Evolutionary conservation across 2,113 vertebrate species (phyloP).

Genomic region (Symphodus melops): DNA sequence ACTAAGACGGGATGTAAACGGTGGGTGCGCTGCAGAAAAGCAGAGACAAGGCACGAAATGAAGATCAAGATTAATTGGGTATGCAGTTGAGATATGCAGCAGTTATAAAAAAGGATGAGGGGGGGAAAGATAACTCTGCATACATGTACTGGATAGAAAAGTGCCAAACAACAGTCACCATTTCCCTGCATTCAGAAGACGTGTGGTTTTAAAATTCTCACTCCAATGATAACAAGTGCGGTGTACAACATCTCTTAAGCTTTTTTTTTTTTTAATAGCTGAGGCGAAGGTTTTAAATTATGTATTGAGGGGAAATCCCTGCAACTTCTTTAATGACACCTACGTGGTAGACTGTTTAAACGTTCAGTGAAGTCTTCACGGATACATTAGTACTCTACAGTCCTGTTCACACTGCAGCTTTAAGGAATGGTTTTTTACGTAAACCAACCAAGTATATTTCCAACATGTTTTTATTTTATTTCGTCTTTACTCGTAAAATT

Average conservation of each 20-base stretch:
- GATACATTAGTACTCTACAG: too few relatives aligned
- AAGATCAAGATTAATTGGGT: not conserved
- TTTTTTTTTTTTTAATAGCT: not conserved
- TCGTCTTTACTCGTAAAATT: too few relatives aligned
- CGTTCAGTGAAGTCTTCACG: too few relatives aligned
- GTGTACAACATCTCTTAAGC: not conserved
- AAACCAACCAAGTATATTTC: too few relatives aligned
- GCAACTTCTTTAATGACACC: too few relatives aligned
- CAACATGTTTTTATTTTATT: too few relatives aligned
- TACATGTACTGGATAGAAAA: not conserved
- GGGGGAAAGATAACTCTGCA: not conserved
- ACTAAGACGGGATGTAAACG: conserved; percentile 45
- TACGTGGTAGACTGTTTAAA: too few relatives aligned
- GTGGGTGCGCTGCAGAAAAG: conserved; percentile 39
- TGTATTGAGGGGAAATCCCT: too few relatives aligned
- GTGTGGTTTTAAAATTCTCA: not conserved
- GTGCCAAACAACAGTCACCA: not conserved
- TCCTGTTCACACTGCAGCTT: too few relatives aligned
- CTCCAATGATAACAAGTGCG: not conserved
- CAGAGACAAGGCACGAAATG: not conserved
- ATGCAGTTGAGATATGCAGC: not conserved
- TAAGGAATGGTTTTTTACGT: too few relatives aligned
- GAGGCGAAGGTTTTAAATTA: too few relatives aligned
- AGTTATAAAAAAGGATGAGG: not conserved
- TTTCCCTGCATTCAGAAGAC: not conserved